Base-by-base conservation (phyloP, 2,113 vertebrate species). In the Phoenicopterus ruber region DNA sequence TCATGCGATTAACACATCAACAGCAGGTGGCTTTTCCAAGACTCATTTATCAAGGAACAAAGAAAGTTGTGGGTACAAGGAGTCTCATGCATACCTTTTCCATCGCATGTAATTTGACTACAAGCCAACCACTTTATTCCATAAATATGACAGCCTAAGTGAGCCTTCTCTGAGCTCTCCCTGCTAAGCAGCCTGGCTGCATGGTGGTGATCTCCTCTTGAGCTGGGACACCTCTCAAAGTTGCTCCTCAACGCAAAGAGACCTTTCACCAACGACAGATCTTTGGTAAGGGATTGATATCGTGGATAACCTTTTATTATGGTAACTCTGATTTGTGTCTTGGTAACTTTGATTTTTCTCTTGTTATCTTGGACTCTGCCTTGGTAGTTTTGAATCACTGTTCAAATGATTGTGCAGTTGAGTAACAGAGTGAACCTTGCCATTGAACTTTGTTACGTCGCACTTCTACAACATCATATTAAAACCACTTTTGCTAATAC, bases 301-400 rank as follows among this genome's bases (percentile, higher is more conserved):
- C 1, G 1, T 0, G 0, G 4, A 61, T 55, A 55, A 36, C 14
- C 15, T 73, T 59, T 29, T 34, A 6, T 40, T 40, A 32, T 34
- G 24, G 29, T 38, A 52, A 59, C 28, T n/a, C 50, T 36, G 49
- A 54, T 40, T 66, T 63, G 10, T 42, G 22, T 40, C 47, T 52
- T 63, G 22, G 29, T 32, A 63, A 28, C 36, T 52, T 79, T n/a
- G 15, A n/a, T n/a, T n/a, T n/a, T n/a, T n/a, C n/a, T n/a, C n/a
- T n/a, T n/a, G n/a, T n/a, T n/a, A n/a, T n/a, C n/a, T n/a, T n/a
- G n/a, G n/a, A n/a, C n/a, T 42, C 47, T 62, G 19, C 4, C 32
- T 76, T 61, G 34, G 14, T 47, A 47, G 26, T 28, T 61, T 38
- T 61, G 55, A 29, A n/a, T 29, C 18, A 21, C 17, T 59, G 24